These are phyloP conservation scores for Marronus borbonicus DNA, from an alignment of 2,888 invertebrate genomes.

Conservation along the genomic window DNA sequence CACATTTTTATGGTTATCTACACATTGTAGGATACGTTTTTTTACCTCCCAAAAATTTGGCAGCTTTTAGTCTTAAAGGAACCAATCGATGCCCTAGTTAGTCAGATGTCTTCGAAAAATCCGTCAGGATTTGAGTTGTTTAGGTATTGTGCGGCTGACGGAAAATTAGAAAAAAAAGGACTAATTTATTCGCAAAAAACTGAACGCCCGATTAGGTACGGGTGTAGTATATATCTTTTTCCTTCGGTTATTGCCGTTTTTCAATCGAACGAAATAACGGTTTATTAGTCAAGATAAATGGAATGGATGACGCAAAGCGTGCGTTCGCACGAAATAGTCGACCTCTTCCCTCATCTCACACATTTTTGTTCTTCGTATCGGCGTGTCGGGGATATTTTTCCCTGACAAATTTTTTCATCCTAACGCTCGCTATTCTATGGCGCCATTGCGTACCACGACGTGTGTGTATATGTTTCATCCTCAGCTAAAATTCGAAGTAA, in stretches of 20 bases:
- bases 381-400: constrained; percentile 29
- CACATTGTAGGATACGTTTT: too few relatives aligned
- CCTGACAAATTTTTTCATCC: constrained; percentile 29
- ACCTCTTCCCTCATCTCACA: background rate
- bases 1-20: too few relatives aligned
- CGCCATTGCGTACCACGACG: background rate
- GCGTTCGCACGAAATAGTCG: constrained; percentile 38
- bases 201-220: constrained; percentile 2
- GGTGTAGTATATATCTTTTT: background rate
- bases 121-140: too few relatives aligned
- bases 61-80: too few relatives aligned
- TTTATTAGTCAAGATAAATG: constrained; percentile 45
- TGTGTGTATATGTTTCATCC: constrained; percentile 17
- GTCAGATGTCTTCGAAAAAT: too few relatives aligned
- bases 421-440: background rate
- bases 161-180: background rate
- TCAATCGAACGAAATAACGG: constrained; percentile 32
- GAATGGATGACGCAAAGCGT: constrained; percentile 37
- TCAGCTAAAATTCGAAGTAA: constrained; percentile 38
- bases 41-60: too few relatives aligned
- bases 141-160: background rate
- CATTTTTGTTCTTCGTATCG: background rate
- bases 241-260: constrained; percentile 22
- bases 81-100: too few relatives aligned
- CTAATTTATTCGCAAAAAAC: constrained; percentile 9